Conservation (phyloP, 2,888 invertebrate species). For the Eupithecia vulgata region DNA sequence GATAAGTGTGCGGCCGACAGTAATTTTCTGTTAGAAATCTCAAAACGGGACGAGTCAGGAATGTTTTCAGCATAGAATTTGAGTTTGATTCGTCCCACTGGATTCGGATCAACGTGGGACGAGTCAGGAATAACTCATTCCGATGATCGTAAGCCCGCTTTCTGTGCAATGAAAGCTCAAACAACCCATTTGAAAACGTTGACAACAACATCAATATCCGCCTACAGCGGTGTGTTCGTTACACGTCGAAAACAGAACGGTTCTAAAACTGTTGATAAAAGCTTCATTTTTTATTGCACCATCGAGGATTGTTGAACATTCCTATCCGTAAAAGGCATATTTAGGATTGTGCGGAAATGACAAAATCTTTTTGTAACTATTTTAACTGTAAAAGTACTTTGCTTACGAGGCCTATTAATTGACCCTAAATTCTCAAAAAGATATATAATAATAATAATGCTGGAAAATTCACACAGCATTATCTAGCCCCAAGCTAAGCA, state of each 20-base stretch:
- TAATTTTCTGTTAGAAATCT: too few relatives aligned
- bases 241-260: conserved; percentile 29
- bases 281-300: neutral
- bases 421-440: neutral
- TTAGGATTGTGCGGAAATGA: neutral
- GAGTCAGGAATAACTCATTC: too few relatives aligned
- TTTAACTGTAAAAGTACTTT: too few relatives aligned
- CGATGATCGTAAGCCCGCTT: conserved; percentile 4
- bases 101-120: too few relatives aligned
- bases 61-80: too few relatives aligned
- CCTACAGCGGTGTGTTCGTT: conserved; percentile 25
- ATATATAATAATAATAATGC: too few relatives aligned
- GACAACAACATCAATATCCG: conserved; percentile 31
- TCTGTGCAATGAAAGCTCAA: conserved; percentile 8
- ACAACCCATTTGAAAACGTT: conserved; percentile 24
- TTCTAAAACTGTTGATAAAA: conserved; percentile 26
- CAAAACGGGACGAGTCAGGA: too few relatives aligned
- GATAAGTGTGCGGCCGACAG: too few relatives aligned
- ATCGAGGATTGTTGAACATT: neutral
- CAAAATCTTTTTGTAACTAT: neutral
- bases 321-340: neutral
- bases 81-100: too few relatives aligned
- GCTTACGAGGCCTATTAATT: too few relatives aligned
- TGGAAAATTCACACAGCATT: too few relatives aligned
- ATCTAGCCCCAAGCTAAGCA: too few relatives aligned